phyloP scores from a whole-genome alignment of 2,888 invertebrate species.

The Malthinus seriepunctatus region DNA sequence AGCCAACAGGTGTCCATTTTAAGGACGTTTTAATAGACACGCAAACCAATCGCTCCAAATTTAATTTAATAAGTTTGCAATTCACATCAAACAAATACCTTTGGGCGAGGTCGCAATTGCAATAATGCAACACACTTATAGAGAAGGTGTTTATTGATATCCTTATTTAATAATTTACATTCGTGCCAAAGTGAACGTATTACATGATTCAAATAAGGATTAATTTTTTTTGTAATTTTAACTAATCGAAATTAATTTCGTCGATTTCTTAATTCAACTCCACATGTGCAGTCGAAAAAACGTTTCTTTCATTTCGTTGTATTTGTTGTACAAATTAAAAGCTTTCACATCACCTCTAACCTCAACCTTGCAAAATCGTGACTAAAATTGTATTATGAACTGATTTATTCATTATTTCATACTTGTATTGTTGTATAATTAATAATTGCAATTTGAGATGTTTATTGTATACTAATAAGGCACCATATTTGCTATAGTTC shows the following conservation, averaged over 20 bases:
- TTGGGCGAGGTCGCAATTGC: constrained; percentile 25
- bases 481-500: too few relatives aligned
- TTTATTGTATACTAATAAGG: too few relatives aligned
- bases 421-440: too few relatives aligned
- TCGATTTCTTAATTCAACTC: too few relatives aligned
- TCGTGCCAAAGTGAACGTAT: constrained; percentile 18
- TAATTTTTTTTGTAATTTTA: too few relatives aligned
- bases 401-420: too few relatives aligned
- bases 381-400: not conserved
- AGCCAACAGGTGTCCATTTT: constrained; percentile 10
- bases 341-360: constrained; percentile 23
- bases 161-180: constrained; percentile 8
- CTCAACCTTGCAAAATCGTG: constrained; percentile 25
- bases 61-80: constrained; percentile 6
- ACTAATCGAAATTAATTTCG: too few relatives aligned
- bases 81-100: constrained; percentile 8
- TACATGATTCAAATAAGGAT: too few relatives aligned
- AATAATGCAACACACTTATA: constrained; percentile 24
- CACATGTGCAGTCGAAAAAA: too few relatives aligned
- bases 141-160: constrained; percentile 14
- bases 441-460: too few relatives aligned
- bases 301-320: too few relatives aligned
- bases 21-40: constrained; percentile 10
- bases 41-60: constrained; percentile 16
- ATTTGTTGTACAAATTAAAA: not conserved